Evolutionary conservation across 2,797 vertebrate species (phyloP).

Genomic region (Lagorchestes hirsutus): DNA sequence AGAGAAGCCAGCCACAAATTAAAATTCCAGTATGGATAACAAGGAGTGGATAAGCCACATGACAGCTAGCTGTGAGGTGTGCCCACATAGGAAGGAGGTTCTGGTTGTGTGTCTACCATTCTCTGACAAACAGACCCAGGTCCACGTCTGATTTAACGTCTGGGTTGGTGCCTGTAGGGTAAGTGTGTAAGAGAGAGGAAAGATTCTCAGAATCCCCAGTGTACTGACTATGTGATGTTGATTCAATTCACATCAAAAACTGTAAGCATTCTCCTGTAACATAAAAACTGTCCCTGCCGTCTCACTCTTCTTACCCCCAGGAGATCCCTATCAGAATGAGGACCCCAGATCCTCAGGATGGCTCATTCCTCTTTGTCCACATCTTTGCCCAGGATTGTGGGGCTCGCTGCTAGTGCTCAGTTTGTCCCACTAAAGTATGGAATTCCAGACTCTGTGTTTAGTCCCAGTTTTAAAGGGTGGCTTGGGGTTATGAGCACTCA

Average conservation of each 20-base stretch:
- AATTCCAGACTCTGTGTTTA: background rate
- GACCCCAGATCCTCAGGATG: background rate
- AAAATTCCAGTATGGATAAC: background rate
- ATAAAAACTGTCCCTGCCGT: background rate
- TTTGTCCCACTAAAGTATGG: conserved; percentile 36
- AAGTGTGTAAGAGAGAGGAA: too few relatives aligned
- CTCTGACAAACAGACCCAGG: too few relatives aligned
- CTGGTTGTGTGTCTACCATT: too few relatives aligned
- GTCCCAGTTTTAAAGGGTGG: conserved; percentile 35
- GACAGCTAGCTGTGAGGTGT: too few relatives aligned
- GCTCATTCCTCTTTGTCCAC: background rate
- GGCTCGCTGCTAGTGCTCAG: background rate
- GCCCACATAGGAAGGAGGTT: too few relatives aligned
- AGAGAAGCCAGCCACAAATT: background rate
- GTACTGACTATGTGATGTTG: background rate
- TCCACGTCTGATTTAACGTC: too few relatives aligned
- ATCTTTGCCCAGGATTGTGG: background rate
- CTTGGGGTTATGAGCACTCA: background rate
- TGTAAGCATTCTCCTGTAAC: background rate
- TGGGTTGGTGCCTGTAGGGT: too few relatives aligned
- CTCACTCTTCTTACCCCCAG: background rate
- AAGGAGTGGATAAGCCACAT: background rate
- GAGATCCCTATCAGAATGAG: background rate
- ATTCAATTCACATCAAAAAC: background rate
- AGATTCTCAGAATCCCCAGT: too few relatives aligned